Conservation (phyloP, 2,888 invertebrate genomes). For the Caenorhabditis wallacei region DNA sequence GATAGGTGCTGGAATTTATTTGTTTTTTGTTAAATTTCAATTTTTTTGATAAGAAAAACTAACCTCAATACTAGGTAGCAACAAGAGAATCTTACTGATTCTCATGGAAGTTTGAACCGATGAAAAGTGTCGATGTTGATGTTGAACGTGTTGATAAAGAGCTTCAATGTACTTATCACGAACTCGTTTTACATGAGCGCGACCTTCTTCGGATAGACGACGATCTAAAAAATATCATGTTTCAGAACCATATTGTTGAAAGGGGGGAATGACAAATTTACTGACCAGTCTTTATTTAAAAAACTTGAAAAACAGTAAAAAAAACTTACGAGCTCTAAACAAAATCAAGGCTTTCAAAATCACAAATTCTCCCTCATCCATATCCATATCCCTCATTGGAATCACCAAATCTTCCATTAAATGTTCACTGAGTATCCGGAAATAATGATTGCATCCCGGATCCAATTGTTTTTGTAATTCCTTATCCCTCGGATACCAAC, state of each 20-base stretch:
- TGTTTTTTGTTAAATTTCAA: background rate
- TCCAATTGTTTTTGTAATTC: slow-evolving; percentile 74
- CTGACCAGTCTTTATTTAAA: too few species aligned
- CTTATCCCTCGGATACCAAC: slow-evolving; percentile 76
- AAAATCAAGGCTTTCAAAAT: slow-evolving; percentile 76
- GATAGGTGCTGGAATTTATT: slow-evolving; percentile 72
- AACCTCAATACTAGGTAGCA: slow-evolving; percentile 75
- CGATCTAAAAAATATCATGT: slow-evolving; percentile 66
- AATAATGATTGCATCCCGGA: slow-evolving; percentile 78
- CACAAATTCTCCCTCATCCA: slow-evolving; percentile 79
- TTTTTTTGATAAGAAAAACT: background rate
- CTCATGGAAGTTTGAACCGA: slow-evolving; percentile 71
- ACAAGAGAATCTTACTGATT: slow-evolving; percentile 71
- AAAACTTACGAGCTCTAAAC: slow-evolving; percentile 73
- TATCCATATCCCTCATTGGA: slow-evolving; percentile 77
- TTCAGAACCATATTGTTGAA: too few species aligned
- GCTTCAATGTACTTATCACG: slow-evolving; percentile 76
- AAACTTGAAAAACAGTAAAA: background rate
- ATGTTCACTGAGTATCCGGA: slow-evolving; percentile 75
- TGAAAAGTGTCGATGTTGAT: slow-evolving; percentile 69
- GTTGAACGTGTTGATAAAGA: slow-evolving; percentile 76
- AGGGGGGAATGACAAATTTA: too few species aligned
- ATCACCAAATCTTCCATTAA: slow-evolving; percentile 76
- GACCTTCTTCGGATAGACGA: slow-evolving; percentile 73
- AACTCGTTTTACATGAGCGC: slow-evolving; percentile 70